These are phyloP conservation scores for Zaprionus ornatus DNA, from an alignment of 1,140 invertebrate genomes.

Conservation along the genomic window DNA sequence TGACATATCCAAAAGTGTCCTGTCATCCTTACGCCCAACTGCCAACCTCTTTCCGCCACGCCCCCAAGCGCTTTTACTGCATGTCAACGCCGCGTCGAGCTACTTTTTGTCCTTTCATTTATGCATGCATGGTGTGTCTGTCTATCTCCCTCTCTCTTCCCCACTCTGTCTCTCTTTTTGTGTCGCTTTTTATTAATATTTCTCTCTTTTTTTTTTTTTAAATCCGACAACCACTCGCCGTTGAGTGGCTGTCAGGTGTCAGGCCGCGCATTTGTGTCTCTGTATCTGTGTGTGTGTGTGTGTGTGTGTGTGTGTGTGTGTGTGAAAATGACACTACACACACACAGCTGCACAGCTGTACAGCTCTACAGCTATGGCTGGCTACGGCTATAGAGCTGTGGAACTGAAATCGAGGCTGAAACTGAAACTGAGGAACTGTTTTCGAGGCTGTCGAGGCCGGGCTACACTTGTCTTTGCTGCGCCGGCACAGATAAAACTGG, in stretches of 20 bases:
- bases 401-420: slow-evolving; percentile 7
- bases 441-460: slow-evolving; percentile 38
- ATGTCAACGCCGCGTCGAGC: slow-evolving; percentile 43
- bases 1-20: slow-evolving; percentile 74
- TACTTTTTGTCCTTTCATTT: slow-evolving; percentile 62
- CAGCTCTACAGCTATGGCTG: background rate
- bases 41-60: background rate
- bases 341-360: slow-evolving; percentile 7
- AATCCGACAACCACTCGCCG: slow-evolving; percentile 77
- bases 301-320: slow-evolving; percentile 17
- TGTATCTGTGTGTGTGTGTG: slow-evolving; percentile 8
- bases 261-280: slow-evolving; percentile 49
- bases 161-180: slow-evolving; percentile 32
- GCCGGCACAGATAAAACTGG: slow-evolving; percentile 29
- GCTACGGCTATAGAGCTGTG: background rate
- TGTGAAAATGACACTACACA: slow-evolving; percentile 63
- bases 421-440: slow-evolving; percentile 14
- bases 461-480: slow-evolving; percentile 36
- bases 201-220: slow-evolving; percentile 54
- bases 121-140: slow-evolving; percentile 66
- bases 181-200: slow-evolving; percentile 53
- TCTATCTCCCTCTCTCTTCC: background rate
- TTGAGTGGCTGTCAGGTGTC: slow-evolving; percentile 79
- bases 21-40: slow-evolving; percentile 53
- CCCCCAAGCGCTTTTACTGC: background rate